A percentile compares a stretch with the other conserved stretches of the same genome.
These are phyloP conservation scores for Aspidiotus destructor DNA, from an alignment of 2,888 invertebrate genomes.

Conservation along the genomic window DNA sequence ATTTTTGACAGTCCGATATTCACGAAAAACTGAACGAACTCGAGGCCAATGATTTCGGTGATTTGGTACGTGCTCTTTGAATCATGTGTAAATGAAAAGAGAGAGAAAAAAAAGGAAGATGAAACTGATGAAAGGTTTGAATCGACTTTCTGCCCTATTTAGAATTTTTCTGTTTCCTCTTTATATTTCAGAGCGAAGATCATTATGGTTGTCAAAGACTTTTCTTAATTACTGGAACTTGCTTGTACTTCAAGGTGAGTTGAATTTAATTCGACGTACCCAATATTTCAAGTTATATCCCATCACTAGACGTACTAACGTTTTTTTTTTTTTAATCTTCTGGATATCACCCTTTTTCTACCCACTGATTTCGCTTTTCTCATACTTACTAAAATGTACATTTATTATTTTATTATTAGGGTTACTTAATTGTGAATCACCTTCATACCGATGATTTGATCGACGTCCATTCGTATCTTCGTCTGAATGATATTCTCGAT, in stretches of 20 bases:
- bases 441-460: constrained; percentile 61
- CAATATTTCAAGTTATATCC: no score
- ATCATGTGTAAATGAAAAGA: no score
- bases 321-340: no score
- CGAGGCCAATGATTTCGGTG: constrained; percentile 50
- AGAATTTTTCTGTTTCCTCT: constrained; percentile 7
- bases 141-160: background rate
- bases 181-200: constrained; percentile 56
- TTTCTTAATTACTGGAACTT: constrained; percentile 57
- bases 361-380: no score
- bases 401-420: constrained; percentile 41
- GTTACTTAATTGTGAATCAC: constrained; percentile 68
- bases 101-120: background rate
- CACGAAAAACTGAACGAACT: constrained; percentile 35
- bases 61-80: constrained; percentile 54
- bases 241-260: constrained; percentile 48
- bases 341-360: no score
- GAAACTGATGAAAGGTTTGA: background rate
- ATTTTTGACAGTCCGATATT: constrained; percentile 33
- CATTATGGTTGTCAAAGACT: constrained; percentile 61
- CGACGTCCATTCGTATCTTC: constrained; percentile 65
- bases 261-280: background rate
- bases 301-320: no score
- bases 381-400: no score
- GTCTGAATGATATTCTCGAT: constrained; percentile 62